A percentile compares a stretch with the other conserved stretches of the same genome.
Evolutionary conservation across 1,140 invertebrate species (phyloP).

Genomic region (Ceratina australensis): DNA sequence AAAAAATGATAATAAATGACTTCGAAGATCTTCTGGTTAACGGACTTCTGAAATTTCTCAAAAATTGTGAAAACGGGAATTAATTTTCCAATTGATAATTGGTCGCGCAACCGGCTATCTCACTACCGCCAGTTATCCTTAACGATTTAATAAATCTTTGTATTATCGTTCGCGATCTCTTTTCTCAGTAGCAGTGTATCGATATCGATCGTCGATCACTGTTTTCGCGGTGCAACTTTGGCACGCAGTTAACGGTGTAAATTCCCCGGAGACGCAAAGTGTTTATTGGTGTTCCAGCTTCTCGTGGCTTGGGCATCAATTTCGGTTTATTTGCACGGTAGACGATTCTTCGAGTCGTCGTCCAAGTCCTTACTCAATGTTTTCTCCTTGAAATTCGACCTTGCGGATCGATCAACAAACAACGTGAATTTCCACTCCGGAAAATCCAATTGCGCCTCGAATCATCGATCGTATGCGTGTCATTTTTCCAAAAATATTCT

Average conservation of each 20-base stretch:
- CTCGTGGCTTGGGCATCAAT: constrained; percentile 8
- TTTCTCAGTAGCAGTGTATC: background rate
- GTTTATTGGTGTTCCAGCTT: constrained; percentile 11
- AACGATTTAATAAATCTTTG: constrained; percentile 34
- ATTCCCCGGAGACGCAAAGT: background rate
- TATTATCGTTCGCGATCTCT: constrained; percentile 12
- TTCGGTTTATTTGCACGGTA: background rate
- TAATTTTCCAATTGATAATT: constrained; percentile 61
- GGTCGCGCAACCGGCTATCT: constrained; percentile 76
- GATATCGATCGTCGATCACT: background rate
- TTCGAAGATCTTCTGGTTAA: constrained; percentile 30
- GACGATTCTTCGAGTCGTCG: constrained; percentile 16
- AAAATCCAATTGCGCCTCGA: constrained; percentile 4
- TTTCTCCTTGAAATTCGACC: constrained; percentile 19
- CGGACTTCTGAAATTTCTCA: constrained; percentile 23
- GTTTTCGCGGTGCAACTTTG: background rate
- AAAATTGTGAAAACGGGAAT: constrained; percentile 17
- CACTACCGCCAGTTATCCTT: constrained; percentile 71
- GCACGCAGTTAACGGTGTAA: background rate
- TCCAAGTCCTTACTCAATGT: background rate
- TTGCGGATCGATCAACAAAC: background rate
- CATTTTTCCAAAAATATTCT: background rate
- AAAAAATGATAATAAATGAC: background rate
- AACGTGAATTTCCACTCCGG: background rate
- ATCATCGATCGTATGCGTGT: constrained; percentile 21